phyloP scores from a whole-genome alignment of 2,113 vertebrate genomes.

The Turdus rufiventris region DNA sequence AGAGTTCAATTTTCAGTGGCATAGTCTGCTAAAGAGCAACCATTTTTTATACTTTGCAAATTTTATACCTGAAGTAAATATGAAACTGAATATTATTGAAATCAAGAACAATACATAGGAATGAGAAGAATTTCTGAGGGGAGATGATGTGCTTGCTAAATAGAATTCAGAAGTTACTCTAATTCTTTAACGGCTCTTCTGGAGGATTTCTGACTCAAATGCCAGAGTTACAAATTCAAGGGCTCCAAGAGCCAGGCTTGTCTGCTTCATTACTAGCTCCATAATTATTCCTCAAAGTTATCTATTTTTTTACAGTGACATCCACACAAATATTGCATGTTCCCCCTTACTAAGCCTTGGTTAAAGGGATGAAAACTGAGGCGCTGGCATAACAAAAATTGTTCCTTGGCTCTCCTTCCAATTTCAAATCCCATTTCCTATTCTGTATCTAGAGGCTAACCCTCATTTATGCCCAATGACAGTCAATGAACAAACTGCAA shows the following conservation, averaged over 20 bases:
- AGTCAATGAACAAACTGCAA: neutral
- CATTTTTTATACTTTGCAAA: neutral
- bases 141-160: neutral
- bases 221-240: neutral
- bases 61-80: neutral
- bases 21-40: neutral
- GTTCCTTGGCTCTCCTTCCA: neutral
- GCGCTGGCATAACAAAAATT: neutral
- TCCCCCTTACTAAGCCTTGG: neutral
- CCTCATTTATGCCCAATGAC: neutral
- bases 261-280: neutral
- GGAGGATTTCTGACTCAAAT: neutral
- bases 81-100: neutral
- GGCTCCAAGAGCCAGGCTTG: neutral
- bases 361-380: neutral
- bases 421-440: neutral
- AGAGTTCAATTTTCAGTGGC: neutral
- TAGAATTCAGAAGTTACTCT: neutral
- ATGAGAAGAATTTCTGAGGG: neutral
- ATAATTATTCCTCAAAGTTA: neutral
- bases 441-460: neutral
- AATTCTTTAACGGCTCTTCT: neutral
- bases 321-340: neutral
- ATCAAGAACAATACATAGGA: neutral
- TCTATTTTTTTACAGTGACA: neutral